Base-by-base conservation (phyloP, 2,113 vertebrate species). In the Hyperoodon ampullatus region DNA sequence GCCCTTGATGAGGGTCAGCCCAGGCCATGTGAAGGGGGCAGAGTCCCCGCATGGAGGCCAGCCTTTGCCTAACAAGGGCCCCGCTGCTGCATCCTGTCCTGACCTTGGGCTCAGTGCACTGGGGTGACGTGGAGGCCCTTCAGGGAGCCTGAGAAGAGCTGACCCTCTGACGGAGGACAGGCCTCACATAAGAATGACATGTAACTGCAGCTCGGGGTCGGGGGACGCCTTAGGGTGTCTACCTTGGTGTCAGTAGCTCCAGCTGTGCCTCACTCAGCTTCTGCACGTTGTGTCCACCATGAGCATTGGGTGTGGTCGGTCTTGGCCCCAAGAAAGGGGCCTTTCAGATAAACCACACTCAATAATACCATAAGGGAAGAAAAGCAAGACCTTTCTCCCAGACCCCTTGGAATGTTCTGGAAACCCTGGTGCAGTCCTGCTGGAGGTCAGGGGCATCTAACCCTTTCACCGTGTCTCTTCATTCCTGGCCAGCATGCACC, bases 401-500 rank as follows among this genome's bases (percentile, higher is more conserved):
- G 66, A n/a, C 24, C 28, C 16, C 11, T 44, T 28, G 14, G 78
- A 85, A 86, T 11, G 39, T 39, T 87, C 72, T 84, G 58, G 77
- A 93, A 93, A 39, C 26, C 14, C 33, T 26, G 53, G 84, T 85
- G 47, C 4, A 55, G 24, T 33, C 18, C 39, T 66, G 42, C 65
- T 21, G 6, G 26, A 58, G n/a, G 3, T 35, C 28, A 24, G 39
- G 55, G 5, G 53, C 1, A 0, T 61, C 87, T 93, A 11, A 61
- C 44, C 58, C 61, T 88, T 8, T 70, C 0, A 4, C 0, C 6
- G 0, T 55, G 6, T 85, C n/a, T 55, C 72, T 86, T 28, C 90
- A 26, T 96, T 53, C 93, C 70, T 58, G 70, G 81, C 75, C 68
- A 99, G 99, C 96, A 0, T 99, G 99, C 93, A 98, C 97, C 71